Percentiles rank a stretch among this genome's conserved stretches.
phyloP scores from a whole-genome alignment of 2,888 invertebrate species.

The Himalopsyche japonica region DNA sequence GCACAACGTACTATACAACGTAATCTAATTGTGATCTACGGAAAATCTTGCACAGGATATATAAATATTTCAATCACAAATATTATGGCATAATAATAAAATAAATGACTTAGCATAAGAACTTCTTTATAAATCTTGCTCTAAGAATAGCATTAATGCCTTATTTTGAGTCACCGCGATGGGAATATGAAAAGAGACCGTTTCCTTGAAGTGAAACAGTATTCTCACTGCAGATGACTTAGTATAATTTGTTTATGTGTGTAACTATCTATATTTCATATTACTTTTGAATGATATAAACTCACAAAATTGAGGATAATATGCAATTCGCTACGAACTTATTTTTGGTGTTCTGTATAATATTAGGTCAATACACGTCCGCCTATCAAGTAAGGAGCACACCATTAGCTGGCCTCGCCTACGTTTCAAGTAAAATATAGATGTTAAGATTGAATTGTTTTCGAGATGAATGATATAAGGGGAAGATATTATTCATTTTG shows the following conservation, averaged over 20 bases:
- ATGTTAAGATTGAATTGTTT: slow-evolving; percentile 29
- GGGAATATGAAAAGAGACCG: not conserved
- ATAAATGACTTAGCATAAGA: slow-evolving; percentile 13
- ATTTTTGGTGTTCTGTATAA: slow-evolving; percentile 19
- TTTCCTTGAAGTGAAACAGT: not conserved
- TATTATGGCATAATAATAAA: slow-evolving; percentile 14
- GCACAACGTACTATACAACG: slow-evolving; percentile 39
- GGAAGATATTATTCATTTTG: slow-evolving; percentile 40
- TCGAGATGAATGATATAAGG: slow-evolving; percentile 39
- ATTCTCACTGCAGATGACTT: not conserved
- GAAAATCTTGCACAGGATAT: slow-evolving; percentile 38
- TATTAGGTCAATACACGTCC: slow-evolving; percentile 36
- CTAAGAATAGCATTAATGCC: slow-evolving; percentile 37
- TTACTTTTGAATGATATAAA: slow-evolving; percentile 14
- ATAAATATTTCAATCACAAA: slow-evolving; percentile 33
- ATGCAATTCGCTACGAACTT: slow-evolving; percentile 21
- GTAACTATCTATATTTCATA: not conserved
- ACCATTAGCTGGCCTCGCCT: slow-evolving; percentile 14
- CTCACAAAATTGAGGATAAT: slow-evolving; percentile 13
- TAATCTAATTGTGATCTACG: slow-evolving; percentile 39
- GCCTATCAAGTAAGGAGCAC: slow-evolving; percentile 28
- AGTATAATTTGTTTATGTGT: not conserved
- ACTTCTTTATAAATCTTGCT: slow-evolving; percentile 26
- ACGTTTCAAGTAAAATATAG: slow-evolving; percentile 23
- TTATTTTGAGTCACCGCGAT: slow-evolving; percentile 31